These are phyloP conservation scores for Puffinus mauretanicus DNA, from an alignment of 2,113 vertebrate genomes.

Conservation along the genomic window DNA sequence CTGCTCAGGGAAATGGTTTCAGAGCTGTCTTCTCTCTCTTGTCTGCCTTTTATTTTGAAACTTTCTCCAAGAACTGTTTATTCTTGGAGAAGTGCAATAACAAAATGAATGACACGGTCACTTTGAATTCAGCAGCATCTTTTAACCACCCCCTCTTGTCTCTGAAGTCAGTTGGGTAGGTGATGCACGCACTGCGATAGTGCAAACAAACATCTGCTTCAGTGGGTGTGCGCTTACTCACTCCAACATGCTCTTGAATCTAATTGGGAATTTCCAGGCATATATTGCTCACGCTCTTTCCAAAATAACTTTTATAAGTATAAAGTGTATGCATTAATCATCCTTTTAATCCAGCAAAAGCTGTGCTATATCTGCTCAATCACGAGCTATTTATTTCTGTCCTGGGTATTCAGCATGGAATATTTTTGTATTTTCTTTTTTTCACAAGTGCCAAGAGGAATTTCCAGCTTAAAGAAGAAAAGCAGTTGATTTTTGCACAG, in stretches of 20 bases:
- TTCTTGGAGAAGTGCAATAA: background rate
- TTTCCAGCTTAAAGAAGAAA: constrained; percentile 8
- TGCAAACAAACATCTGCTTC: constrained; percentile 70
- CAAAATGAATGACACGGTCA: background rate
- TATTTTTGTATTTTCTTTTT: background rate
- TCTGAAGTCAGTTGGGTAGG: background rate
- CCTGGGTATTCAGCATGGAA: background rate
- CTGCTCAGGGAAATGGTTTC: background rate
- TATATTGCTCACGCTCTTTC: constrained; percentile 49
- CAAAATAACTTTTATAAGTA: constrained; percentile 67
- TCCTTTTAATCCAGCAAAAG: constrained; percentile 33
- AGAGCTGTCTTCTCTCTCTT: background rate
- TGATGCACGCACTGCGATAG: background rate
- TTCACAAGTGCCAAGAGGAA: background rate
- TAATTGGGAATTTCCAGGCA: constrained; percentile 72
- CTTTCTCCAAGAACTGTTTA: background rate
- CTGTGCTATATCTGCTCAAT: constrained; percentile 41
- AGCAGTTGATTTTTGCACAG: background rate
- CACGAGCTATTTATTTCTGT: constrained; percentile 45
- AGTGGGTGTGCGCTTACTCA: constrained; percentile 60
- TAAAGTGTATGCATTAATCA: constrained; percentile 67
- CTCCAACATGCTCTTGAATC: constrained; percentile 33
- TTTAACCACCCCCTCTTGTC: background rate
- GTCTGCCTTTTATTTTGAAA: background rate
- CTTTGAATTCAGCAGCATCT: background rate